phyloP scores from a whole-genome alignment of 2,113 vertebrate genomes.

The Oceanodroma tethys region DNA sequence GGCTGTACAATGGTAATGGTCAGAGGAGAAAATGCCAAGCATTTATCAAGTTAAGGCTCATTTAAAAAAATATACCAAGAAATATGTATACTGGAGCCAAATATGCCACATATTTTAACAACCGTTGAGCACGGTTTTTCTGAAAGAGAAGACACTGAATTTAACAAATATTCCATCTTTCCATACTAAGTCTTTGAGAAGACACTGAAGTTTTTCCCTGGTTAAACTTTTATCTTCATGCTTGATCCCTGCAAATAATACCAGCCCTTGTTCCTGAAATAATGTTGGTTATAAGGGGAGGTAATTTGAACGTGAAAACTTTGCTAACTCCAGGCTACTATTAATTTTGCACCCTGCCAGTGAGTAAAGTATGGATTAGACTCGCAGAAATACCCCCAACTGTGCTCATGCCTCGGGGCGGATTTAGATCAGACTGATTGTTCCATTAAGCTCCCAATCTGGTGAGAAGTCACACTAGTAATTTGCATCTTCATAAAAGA shows the following conservation, averaged over 20 bases:
- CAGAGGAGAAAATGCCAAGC: background rate
- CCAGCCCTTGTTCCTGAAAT: background rate
- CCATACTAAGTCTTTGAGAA: background rate
- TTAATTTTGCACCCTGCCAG: background rate
- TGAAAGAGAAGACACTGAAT: background rate
- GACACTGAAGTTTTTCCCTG: background rate
- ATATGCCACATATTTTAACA: background rate
- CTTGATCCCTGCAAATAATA: background rate
- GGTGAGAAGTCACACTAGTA: conserved; percentile 46
- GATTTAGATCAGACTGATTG: conserved; percentile 36
- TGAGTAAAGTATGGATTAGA: conserved; percentile 11
- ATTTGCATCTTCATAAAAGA: conserved; percentile 70
- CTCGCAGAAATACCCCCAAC: background rate
- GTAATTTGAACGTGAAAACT: background rate
- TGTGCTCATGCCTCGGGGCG: background rate
- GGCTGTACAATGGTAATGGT: background rate
- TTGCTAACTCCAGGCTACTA: conserved; percentile 11
- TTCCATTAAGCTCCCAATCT: conserved; percentile 42
- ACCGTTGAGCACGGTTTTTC: background rate
- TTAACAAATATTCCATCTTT: background rate
- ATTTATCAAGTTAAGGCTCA: background rate
- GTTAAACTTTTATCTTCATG: background rate
- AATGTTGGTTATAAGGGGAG: background rate
- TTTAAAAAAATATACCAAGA: background rate
- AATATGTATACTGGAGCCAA: background rate